phyloP scores from a whole-genome alignment of 2,113 vertebrate species.

The Asarcornis scutulata region DNA sequence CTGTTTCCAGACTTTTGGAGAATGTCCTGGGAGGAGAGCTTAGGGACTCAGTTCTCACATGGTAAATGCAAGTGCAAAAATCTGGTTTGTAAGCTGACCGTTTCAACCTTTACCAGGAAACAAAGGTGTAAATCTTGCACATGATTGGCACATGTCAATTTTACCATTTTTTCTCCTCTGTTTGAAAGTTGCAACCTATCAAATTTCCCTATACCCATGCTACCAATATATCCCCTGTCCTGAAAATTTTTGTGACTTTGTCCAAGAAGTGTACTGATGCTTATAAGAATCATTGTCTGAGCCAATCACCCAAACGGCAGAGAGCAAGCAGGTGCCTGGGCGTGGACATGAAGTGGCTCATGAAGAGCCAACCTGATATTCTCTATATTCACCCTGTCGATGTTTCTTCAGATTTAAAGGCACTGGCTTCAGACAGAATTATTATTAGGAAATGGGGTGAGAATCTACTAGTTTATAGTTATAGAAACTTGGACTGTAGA shows the following conservation, averaged over 20 bases:
- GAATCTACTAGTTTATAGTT: not conserved
- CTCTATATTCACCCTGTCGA: not conserved
- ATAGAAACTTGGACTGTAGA: not conserved
- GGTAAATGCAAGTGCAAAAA: not conserved
- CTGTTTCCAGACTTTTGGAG: not conserved
- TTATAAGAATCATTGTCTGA: not conserved
- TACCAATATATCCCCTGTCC: not conserved
- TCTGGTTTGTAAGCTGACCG: not conserved
- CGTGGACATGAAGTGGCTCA: fast-evolving
- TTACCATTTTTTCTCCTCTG: not conserved
- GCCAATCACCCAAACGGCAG: fast-evolving
- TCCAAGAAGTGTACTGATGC: fast-evolving
- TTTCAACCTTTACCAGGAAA: not conserved
- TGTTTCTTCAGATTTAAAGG: not conserved
- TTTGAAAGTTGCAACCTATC: not conserved
- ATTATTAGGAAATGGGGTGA: not conserved
- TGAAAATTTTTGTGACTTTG: not conserved
- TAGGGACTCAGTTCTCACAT: not conserved
- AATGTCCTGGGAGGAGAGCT: not conserved
- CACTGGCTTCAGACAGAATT: not conserved
- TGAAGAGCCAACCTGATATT: not conserved
- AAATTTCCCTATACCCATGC: not conserved
- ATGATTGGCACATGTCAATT: not conserved
- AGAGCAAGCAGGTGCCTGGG: not conserved
- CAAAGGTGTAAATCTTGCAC: not conserved